These are phyloP conservation scores for Neodon shergylaensis DNA, from an alignment of 2,113 vertebrate species.

Conservation along the genomic window DNA sequence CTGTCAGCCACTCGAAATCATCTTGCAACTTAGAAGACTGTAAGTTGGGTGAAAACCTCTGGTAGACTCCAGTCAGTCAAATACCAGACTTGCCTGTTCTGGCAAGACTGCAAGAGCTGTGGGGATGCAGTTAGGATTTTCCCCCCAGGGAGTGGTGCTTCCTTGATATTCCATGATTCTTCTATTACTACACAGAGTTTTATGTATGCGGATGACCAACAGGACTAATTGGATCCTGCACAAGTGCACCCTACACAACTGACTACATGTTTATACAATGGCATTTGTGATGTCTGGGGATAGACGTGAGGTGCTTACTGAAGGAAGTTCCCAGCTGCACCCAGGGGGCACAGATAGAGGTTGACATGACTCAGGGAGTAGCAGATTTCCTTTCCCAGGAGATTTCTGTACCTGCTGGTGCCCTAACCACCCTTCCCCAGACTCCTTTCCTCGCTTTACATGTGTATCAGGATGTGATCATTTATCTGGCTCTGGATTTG, in stretches of 20 bases:
- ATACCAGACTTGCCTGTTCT: background rate
- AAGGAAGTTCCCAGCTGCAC: background rate
- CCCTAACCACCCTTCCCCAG: background rate
- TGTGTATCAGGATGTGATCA: background rate
- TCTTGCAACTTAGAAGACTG: constrained; percentile 11
- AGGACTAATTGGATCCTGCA: background rate
- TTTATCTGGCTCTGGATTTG: background rate
- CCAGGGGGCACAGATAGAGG: background rate
- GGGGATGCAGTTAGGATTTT: background rate
- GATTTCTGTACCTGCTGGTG: background rate
- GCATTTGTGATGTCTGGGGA: background rate
- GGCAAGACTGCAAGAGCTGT: background rate
- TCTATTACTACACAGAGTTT: no score
- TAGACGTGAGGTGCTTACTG: background rate
- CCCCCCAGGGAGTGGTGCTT: background rate
- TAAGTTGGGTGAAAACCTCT: background rate
- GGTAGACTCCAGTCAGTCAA: background rate
- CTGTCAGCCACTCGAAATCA: constrained; percentile 15
- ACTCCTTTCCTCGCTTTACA: no score
- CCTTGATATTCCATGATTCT: background rate
- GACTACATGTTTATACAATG: background rate
- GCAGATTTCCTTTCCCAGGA: background rate
- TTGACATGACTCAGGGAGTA: background rate
- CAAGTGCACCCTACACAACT: background rate
- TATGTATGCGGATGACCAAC: background rate